Percentiles rank a stretch among this genome's conserved stretches.
Evolutionary conservation across 2,113 vertebrate genomes (phyloP).

Genomic region (Okapia johnstoni): DNA sequence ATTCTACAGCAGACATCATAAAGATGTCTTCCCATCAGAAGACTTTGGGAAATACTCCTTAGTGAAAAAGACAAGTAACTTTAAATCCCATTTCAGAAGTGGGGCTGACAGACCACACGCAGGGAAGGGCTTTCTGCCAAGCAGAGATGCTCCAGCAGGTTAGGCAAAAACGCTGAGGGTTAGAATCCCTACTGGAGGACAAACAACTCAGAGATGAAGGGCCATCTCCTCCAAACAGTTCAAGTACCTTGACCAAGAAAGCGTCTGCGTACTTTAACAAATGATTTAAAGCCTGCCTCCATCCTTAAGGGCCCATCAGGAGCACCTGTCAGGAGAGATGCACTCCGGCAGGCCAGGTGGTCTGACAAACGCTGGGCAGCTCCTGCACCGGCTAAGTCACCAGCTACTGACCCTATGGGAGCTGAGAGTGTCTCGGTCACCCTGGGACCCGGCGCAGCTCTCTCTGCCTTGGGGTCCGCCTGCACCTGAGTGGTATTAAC

Average conservation of each 20-base stretch:
- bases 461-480: not conserved
- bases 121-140: not conserved
- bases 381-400: not conserved
- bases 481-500: not conserved
- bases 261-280: not conserved
- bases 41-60: not conserved
- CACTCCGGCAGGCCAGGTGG: rapidly evolving
- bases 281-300: not conserved
- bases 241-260: not conserved
- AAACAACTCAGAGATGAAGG: not conserved
- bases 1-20: not conserved
- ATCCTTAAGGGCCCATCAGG: not conserved
- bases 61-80: not conserved
- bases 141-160: not conserved
- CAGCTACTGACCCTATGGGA: not conserved
- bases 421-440: not conserved
- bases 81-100: not conserved
- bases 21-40: not conserved
- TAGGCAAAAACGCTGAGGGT: not conserved
- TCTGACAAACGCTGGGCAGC: not conserved
- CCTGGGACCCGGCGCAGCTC: not conserved
- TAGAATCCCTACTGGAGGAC: not conserved
- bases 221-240: not conserved
- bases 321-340: rapidly evolving
- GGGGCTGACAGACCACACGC: not conserved